Base-by-base conservation (phyloP, 2,888 invertebrate species). In the Julus scanicus region DNA sequence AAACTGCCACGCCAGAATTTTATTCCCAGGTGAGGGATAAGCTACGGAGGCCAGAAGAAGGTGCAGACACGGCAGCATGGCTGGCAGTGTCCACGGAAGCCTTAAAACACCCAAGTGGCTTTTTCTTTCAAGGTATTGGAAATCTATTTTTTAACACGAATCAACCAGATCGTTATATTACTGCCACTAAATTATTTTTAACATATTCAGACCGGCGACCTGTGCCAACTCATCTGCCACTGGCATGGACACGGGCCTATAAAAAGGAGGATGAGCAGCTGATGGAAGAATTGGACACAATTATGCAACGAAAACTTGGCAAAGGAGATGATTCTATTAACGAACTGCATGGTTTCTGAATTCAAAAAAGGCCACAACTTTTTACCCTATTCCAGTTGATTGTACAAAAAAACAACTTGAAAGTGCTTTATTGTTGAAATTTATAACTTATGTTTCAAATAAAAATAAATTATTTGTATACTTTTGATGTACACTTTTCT, bases 21-120 rank as follows among this genome's bases (percentile, higher is more conserved):
- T 92, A 93, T 90, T 91, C 91, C n/a, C 92, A 92, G 88, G 92
- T 93, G 92, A 92, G 93, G 91, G 91, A 91, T 48, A 90, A 91
- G 57, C 90, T 93, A 87, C 90, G 93, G 57, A 92, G 92, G 5
- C 90, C 92, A 9, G 92, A 92, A 63, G 91, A 93, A 90, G 93
- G 93, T 0, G 93, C 93, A 13, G 93, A 93, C 90, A 93, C 93
- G 0, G 90, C 92, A 0, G 90, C 93, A 3, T 93, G 93, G 93
- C 90, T 93, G 53, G 92, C 93, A 20, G 89, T 93, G 17, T 91
- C 92, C 15, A 90, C 91, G 0, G 90, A 91, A 11, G 92, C 92
- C 1, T 88, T 90, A 1, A 89, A 91, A 86, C 90, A 91, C 37
- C 90, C 90, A 6, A 92, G 91, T 89, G 93, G 93, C n/a, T 90